phyloP scores from a whole-genome alignment of 2,888 invertebrate species.

The Metalampra italica region DNA sequence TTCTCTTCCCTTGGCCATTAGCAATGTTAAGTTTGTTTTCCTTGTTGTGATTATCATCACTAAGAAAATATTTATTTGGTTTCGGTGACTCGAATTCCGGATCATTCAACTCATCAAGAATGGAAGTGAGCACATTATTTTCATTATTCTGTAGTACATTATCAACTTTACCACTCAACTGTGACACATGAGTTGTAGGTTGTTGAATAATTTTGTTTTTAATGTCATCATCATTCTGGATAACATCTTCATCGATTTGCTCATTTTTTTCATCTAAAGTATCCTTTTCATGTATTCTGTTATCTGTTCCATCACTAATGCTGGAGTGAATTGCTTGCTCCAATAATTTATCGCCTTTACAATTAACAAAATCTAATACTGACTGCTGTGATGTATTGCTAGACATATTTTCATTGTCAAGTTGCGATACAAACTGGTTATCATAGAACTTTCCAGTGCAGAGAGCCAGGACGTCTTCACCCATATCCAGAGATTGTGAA shows the following conservation, averaged over 20 bases:
- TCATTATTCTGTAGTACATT: conserved; percentile 16
- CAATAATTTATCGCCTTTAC: not conserved
- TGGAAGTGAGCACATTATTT: conserved; percentile 40
- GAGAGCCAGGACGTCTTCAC: conserved; percentile 70
- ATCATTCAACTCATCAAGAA: conserved; percentile 58
- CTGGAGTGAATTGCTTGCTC: not conserved
- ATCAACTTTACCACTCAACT: not conserved
- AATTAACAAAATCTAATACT: not conserved
- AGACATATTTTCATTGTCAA: conserved; percentile 19
- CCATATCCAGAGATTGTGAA: conserved; percentile 53
- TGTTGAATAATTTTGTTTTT: conserved; percentile 13
- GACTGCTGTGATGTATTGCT: not conserved
- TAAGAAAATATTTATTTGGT: conserved; percentile 48
- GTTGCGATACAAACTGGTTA: conserved; percentile 52
- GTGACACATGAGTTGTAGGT: conserved; percentile 14
- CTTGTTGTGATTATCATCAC: conserved; percentile 15
- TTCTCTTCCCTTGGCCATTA: conserved; percentile 44
- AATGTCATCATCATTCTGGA: not conserved
- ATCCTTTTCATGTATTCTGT: not conserved
- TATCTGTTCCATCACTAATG: not conserved
- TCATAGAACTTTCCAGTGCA: conserved; percentile 80
- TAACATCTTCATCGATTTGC: not conserved
- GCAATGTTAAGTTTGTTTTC: conserved; percentile 10
- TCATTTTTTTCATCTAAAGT: not conserved
- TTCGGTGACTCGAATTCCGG: conserved; percentile 47